Evolutionary conservation across 2,797 vertebrate genomes (phyloP).

Genomic region (Aphelocoma californica): DNA sequence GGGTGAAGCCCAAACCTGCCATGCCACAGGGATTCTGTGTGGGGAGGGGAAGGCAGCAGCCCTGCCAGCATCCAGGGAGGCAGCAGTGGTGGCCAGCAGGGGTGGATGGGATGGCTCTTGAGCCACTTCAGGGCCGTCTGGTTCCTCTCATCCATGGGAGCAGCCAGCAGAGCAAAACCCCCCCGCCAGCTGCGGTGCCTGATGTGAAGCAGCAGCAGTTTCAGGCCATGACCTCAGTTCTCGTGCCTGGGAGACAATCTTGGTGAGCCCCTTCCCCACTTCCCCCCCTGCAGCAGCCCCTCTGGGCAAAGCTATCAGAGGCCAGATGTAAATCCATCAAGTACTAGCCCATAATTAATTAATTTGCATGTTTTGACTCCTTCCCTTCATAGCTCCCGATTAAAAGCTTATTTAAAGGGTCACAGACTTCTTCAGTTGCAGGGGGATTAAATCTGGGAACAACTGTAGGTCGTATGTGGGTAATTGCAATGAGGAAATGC

Average conservation of each 20-base stretch:
- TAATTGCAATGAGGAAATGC: constrained; percentile 6
- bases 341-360: background rate
- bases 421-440: background rate
- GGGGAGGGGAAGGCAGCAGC: background rate
- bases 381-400: background rate
- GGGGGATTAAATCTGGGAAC: background rate
- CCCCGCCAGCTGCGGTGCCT: background rate
- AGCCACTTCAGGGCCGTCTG: background rate
- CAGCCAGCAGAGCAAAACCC: background rate
- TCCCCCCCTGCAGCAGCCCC: background rate
- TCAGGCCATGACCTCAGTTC: background rate
- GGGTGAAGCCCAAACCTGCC: background rate
- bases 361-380: background rate
- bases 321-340: background rate
- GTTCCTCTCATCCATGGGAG: background rate
- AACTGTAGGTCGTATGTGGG: background rate
- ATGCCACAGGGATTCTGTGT: background rate
- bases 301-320: background rate
- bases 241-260: accelerated
- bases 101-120: background rate
- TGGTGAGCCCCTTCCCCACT: background rate
- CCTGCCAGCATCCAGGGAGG: background rate
- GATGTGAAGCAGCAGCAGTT: background rate
- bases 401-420: background rate
- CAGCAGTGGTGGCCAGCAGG: background rate